These are phyloP conservation scores for Caenorhabditis macrosperma DNA, from an alignment of 2,888 invertebrate genomes.

Conservation along the genomic window DNA sequence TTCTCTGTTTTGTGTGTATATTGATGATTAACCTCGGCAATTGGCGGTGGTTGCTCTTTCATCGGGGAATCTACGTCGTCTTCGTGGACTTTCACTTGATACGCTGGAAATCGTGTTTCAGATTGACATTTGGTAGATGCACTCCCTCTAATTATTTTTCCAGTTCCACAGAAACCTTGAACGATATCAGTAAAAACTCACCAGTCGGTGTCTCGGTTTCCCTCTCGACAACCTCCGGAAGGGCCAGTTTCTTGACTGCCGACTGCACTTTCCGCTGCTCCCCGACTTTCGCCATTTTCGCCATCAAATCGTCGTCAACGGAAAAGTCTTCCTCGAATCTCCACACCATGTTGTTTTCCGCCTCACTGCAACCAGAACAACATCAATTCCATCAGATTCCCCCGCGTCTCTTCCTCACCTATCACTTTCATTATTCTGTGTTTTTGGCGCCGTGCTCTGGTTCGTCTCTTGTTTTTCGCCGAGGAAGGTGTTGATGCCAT, in stretches of 20 bases:
- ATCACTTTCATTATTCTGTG: conserved; percentile 39
- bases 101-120: conserved; percentile 35
- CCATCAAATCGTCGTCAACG: conserved; percentile 68
- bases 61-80: conserved; percentile 53
- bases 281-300: conserved; percentile 58
- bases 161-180: no score
- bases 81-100: conserved; percentile 39
- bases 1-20: not conserved
- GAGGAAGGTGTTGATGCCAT: conserved; percentile 62
- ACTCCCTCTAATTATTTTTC: no score
- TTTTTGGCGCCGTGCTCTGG: conserved; percentile 2
- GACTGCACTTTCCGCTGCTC: conserved; percentile 45
- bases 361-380: conserved; percentile 46
- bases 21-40: conserved; percentile 1
- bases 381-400: not conserved
- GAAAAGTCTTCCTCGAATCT: conserved; percentile 76
- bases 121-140: not conserved
- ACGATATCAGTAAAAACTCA: no score
- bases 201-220: conserved; percentile 47
- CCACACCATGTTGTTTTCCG: conserved; percentile 73
- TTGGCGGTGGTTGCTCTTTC: conserved; percentile 3
- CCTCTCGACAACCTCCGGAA: conserved; percentile 35
- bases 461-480: conserved; percentile 50
- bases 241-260: conserved; percentile 25
- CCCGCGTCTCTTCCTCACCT: conserved; percentile 14